Conservation (phyloP, 2,888 invertebrate genomes). For the Ormyrus pomaceus region DNA sequence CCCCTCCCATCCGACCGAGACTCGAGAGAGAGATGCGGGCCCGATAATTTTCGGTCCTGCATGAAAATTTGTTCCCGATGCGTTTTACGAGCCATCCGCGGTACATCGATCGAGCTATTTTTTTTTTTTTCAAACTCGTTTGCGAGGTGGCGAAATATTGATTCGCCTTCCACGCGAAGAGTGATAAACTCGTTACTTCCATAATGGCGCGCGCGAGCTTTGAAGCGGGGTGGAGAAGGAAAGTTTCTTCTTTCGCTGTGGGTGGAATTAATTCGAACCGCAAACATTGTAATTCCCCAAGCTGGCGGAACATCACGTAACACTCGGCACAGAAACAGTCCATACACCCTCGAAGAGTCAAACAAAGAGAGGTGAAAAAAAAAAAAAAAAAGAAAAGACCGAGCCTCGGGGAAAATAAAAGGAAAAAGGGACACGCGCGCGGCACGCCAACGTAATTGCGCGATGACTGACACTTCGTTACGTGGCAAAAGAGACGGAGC, state of each 20-base stretch:
- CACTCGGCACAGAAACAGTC: not conserved
- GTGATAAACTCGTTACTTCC: too few relatives aligned
- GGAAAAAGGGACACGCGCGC: slow-evolving; percentile 4
- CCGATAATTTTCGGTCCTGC: slow-evolving; percentile 20
- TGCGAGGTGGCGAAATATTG: not conserved
- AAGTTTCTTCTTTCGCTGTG: not conserved
- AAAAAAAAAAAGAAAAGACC: not conserved
- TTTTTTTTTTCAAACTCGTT: too few relatives aligned
- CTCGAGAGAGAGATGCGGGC: slow-evolving; percentile 16
- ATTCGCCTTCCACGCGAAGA: not conserved
- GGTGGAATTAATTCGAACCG: not conserved
- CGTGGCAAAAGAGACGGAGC: slow-evolving; percentile 13
- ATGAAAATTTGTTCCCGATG: slow-evolving; percentile 26
- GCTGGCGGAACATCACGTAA: slow-evolving; percentile 1
- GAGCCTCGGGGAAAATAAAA: not conserved
- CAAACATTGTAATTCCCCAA: slow-evolving; percentile 6
- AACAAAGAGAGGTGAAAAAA: not conserved
- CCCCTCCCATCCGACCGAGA: not conserved
- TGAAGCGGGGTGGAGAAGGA: too few relatives aligned
- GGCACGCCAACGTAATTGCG: slow-evolving; percentile 22
- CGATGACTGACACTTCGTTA: slow-evolving; percentile 48
- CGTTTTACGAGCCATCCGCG: slow-evolving; percentile 24
- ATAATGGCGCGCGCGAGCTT: too few relatives aligned
- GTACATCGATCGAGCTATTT: too few relatives aligned
- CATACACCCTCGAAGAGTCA: not conserved